Evolutionary conservation across 2,888 invertebrate species (phyloP).

Genomic region (Netelia inedita): DNA sequence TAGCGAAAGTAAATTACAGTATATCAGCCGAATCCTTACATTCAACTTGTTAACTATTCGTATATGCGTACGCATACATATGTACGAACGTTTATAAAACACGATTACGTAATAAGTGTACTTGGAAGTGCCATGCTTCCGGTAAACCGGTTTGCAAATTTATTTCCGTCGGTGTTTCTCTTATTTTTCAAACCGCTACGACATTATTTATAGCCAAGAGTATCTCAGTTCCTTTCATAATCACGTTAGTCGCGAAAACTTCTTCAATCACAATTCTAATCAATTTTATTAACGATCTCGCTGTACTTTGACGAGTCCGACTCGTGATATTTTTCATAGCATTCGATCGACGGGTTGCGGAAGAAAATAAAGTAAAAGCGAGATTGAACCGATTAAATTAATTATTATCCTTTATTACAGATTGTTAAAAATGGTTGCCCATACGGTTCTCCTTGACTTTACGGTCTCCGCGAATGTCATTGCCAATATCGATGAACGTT

Average conservation of each 20-base stretch:
- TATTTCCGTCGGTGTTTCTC: constrained; percentile 16
- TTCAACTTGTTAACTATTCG: too few relatives aligned
- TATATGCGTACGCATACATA: not conserved
- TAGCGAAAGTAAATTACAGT: not conserved
- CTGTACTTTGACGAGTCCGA: too few relatives aligned
- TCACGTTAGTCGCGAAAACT: not conserved
- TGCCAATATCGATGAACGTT: constrained; percentile 89
- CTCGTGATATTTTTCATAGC: too few relatives aligned
- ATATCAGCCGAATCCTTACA: not conserved
- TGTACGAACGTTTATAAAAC: not conserved
- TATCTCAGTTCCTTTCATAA: not conserved
- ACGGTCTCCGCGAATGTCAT: constrained; percentile 90
- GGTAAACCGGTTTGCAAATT: not conserved
- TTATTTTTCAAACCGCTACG: constrained; percentile 33
- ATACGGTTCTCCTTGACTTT: constrained; percentile 93
- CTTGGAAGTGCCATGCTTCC: not conserved
- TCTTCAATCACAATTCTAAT: not conserved
- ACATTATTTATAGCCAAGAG: not conserved
- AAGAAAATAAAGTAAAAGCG: not conserved
- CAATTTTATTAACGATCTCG: too few relatives aligned
- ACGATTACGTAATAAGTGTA: not conserved
- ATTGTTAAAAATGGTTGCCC: constrained; percentile 89
- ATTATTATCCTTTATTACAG: not conserved
- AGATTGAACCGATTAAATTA: not conserved
- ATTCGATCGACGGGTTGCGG: too few relatives aligned